A percentile compares a stretch with the other conserved stretches of the same genome.
These are phyloP conservation scores for Herminia tarsipennalis DNA, from an alignment of 2,888 invertebrate genomes.

Conservation along the genomic window DNA sequence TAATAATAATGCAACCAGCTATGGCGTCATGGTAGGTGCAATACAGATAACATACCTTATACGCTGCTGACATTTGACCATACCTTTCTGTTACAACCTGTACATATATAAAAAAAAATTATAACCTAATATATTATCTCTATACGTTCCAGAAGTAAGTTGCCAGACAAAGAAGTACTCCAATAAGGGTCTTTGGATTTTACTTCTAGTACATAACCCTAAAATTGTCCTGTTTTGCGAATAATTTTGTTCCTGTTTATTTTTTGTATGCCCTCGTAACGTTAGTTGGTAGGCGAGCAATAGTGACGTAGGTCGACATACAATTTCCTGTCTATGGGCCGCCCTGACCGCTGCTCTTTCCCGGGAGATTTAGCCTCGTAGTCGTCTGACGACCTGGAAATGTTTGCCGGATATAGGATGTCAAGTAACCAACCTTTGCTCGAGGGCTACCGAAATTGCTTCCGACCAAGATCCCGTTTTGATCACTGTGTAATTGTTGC, in stretches of 20 bases:
- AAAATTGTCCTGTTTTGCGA: slow-evolving; percentile 28
- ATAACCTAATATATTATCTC: too few relatives aligned
- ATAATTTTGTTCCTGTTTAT: slow-evolving; percentile 44
- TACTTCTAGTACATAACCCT: too few relatives aligned
- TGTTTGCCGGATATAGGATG: slow-evolving; percentile 78
- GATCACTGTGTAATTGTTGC: slow-evolving; percentile 13
- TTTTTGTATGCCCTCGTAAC: slow-evolving; percentile 38
- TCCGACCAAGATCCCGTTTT: slow-evolving; percentile 56
- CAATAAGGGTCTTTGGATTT: too few relatives aligned
- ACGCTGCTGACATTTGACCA: too few relatives aligned
- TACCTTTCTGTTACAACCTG: too few relatives aligned
- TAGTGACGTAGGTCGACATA: slow-evolving; percentile 78
- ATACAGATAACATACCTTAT: too few relatives aligned
- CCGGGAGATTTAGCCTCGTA: slow-evolving; percentile 65
- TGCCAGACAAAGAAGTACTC: too few relatives aligned
- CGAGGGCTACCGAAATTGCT: slow-evolving; percentile 68
- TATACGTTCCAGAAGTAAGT: too few relatives aligned
- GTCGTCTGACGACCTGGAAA: slow-evolving; percentile 74
- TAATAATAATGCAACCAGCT: too few relatives aligned
- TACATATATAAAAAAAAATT: too few relatives aligned
- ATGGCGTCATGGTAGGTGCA: too few relatives aligned
- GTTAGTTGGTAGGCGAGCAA: slow-evolving; percentile 48
- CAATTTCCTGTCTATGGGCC: slow-evolving; percentile 75
- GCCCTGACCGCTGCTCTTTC: slow-evolving; percentile 74
- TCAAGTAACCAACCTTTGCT: slow-evolving; percentile 70